Evolutionary conservation across 2,113 vertebrate genomes (phyloP), one percentile per base, ranked within the genome.

Genomic region (Chionomys nivalis): DNA sequence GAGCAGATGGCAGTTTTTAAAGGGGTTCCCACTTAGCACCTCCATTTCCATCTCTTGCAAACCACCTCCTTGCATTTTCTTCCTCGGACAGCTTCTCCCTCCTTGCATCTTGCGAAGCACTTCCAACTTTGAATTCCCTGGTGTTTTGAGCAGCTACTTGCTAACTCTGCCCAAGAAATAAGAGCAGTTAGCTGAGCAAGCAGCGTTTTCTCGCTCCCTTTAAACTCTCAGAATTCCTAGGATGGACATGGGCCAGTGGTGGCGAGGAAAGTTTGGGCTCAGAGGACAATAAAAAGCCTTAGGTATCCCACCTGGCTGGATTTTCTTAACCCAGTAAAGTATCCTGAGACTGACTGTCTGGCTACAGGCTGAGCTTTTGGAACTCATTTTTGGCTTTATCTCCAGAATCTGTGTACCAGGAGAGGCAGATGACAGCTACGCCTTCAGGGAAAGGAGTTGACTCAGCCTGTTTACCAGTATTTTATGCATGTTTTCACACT

Each of bases 131-230:
- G 6, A 68, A 55, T 93, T 81, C n/a, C 39, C 79, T 42, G 39
- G 17, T n/a, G 49, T n/a, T 49, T 85, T 77, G 16, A 55, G 72
- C 47, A 63, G 42, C 26, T 28, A 33, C 13, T 89, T 68, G 66
- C 87, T 65, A 61, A 44, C 78, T 89, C 39, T 94, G 83, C 28
- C 61, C 33, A 36, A 82, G 87, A 77, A 65, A 26, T 70, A 85
- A 61, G 87, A 70, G 7, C 39, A 90, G 8, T 42, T n/a, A 66
- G 5, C 17, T 28, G 47, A 49, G 39, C 5, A 12, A 76, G 1
- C 11, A 52, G 58, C 5, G 2, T 12, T 12, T 78, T 14, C 47
- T 55, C 3, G 33, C 6, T 83, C 55, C 58, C 58, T 58, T 58
- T 58, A 21, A n/a, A 7, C 47, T 89, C 88, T 65, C 39, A 83